These are phyloP conservation scores for Phalloptychus januarius DNA, from an alignment of 2,797 vertebrate species.

Conservation along the genomic window DNA sequence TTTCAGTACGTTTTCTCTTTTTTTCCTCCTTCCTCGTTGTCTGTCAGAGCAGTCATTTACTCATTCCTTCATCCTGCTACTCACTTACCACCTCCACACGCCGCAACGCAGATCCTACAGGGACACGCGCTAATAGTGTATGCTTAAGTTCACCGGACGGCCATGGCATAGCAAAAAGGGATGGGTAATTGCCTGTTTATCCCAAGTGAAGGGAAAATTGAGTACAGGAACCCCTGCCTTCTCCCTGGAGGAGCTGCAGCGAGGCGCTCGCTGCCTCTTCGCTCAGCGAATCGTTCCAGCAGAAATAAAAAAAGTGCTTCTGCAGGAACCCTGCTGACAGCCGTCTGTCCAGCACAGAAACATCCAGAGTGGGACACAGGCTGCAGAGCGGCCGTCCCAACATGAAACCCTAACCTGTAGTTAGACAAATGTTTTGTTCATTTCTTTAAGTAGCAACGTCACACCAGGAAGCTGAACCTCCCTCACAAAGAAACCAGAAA, in stretches of 20 bases:
- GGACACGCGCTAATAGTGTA: constrained; percentile 93
- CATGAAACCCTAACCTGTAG: constrained; percentile 81
- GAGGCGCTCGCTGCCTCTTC: constrained; percentile 72
- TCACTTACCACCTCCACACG: constrained; percentile 83
- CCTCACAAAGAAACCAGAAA: constrained; percentile 17
- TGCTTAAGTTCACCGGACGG: constrained; percentile 92
- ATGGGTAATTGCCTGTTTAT: constrained; percentile 98
- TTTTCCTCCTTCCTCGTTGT: constrained; percentile 40
- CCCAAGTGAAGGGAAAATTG: constrained; percentile 89
- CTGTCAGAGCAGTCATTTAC: constrained; percentile 68
- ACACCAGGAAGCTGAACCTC: constrained; percentile 16
- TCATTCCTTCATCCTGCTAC: constrained; percentile 70
- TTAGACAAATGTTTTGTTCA: constrained; percentile 37
- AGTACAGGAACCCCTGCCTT: constrained; percentile 82
- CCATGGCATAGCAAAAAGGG: constrained; percentile 91
- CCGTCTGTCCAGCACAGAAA: constrained; percentile 74
- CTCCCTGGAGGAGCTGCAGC: constrained; percentile 76
- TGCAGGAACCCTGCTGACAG: constrained; percentile 75
- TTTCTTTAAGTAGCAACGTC: constrained; percentile 32
- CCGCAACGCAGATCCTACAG: constrained; percentile 87
- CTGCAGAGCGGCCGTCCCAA: constrained; percentile 78
- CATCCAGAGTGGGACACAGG: constrained; percentile 39
- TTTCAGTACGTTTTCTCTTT: constrained; percentile 32
- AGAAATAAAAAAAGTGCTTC: constrained; percentile 70
- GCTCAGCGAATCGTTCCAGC: constrained; percentile 83